Conservation (phyloP, 2,113 vertebrate species). For the Trichechus manatus region DNA sequence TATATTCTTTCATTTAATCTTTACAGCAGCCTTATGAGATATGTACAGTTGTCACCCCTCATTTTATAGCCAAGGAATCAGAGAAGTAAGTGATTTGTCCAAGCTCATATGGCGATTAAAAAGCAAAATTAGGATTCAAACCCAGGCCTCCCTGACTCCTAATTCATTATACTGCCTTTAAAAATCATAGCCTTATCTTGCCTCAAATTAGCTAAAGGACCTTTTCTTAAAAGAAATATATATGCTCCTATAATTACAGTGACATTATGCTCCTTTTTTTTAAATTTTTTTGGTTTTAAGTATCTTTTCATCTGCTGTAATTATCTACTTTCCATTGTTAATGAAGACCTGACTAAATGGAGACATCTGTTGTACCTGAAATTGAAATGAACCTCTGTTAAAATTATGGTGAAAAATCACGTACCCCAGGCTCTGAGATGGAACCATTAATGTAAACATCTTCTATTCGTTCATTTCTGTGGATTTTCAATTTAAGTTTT, state of each 20-base stretch:
- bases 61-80: background rate
- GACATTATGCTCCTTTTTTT: slow-evolving; percentile 15
- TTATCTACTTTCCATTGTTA: slow-evolving; percentile 55
- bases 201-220: slow-evolving; percentile 32
- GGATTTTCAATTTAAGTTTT: background rate
- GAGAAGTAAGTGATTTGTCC: background rate
- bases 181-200: background rate
- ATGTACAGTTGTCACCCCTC: accelerated
- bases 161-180: slow-evolving; percentile 32
- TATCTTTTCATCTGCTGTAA: slow-evolving; percentile 42
- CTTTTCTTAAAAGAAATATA: slow-evolving; percentile 59
- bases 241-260: slow-evolving; percentile 51
- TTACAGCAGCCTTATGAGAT: background rate
- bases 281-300: background rate
- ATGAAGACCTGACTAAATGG: slow-evolving; percentile 41
- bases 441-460: background rate
- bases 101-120: background rate
- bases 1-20: background rate
- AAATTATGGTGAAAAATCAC: slow-evolving; percentile 1
- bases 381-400: slow-evolving; percentile 44
- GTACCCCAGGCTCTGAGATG: background rate
- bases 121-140: background rate
- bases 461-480: background rate
- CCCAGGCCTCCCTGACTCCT: background rate
- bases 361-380: slow-evolving; percentile 46